A percentile compares a stretch with the other conserved stretches of the same genome.
These are phyloP conservation scores for Hydrotaea diabolus DNA, from an alignment of 2,888 invertebrate genomes.

Conservation along the genomic window DNA sequence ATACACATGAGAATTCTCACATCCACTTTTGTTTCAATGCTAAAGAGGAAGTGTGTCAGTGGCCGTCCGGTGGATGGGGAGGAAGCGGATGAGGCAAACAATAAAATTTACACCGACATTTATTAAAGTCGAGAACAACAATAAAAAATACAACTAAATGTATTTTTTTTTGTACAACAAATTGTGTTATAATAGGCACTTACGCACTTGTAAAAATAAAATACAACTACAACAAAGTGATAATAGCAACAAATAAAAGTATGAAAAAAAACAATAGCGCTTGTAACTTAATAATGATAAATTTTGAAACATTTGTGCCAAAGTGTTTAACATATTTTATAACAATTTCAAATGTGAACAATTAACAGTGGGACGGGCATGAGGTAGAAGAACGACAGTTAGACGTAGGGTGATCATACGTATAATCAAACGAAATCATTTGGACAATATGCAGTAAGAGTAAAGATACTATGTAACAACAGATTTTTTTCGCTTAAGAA, in stretches of 20 bases:
- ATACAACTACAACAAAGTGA: neutral
- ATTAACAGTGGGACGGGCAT: neutral
- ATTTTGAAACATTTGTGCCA: slow-evolving; percentile 1
- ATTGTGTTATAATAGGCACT: neutral
- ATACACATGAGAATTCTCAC: neutral
- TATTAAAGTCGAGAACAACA: slow-evolving; percentile 2
- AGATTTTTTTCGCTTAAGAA: too few species aligned
- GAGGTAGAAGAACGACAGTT: too few species aligned
- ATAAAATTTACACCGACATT: slow-evolving; percentile 21
- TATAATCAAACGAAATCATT: too few species aligned
- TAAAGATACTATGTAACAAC: too few species aligned
- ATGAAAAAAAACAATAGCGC: neutral
- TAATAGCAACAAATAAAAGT: neutral
- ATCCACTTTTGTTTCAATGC: neutral
- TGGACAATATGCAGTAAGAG: too few species aligned
- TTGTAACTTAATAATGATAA: neutral
- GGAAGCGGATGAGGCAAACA: neutral
- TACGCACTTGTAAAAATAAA: neutral
- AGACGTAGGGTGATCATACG: too few species aligned
- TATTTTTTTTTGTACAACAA: slow-evolving; percentile 2
- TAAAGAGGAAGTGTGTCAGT: neutral
- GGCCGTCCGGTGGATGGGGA: neutral
- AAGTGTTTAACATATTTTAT: neutral
- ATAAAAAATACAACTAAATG: neutral
- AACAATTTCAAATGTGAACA: neutral